Evolutionary conservation across 2,113 vertebrate species (phyloP).

Genomic region (Nerophis ophidion): DNA sequence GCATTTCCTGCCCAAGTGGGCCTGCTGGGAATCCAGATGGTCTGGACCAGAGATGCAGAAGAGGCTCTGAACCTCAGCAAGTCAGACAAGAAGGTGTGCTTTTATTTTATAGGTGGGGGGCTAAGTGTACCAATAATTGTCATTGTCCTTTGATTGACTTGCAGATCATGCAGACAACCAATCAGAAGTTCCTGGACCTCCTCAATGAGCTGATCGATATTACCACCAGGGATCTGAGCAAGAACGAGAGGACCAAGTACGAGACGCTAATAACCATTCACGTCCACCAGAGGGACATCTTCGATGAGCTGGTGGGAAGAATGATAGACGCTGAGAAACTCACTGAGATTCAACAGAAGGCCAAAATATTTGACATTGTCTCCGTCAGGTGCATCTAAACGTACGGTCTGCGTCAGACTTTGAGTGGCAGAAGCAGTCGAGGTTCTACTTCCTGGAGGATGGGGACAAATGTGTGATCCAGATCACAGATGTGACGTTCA

Average conservation of each 20-base stretch:
- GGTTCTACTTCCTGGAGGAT: conserved; percentile 85
- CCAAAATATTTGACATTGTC: conserved; percentile 60
- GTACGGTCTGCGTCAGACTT: conserved; percentile 75
- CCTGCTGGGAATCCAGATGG: conserved; percentile 82
- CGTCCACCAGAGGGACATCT: conserved; percentile 86
- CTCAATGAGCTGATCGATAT: conserved; percentile 78
- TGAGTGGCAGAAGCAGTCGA: conserved; percentile 86
- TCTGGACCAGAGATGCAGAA: conserved; percentile 85
- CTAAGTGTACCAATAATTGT: neutral
- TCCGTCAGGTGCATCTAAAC: conserved; percentile 82
- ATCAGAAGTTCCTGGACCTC: conserved; percentile 78
- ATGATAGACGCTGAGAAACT: conserved; percentile 26
- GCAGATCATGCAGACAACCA: conserved; percentile 76
- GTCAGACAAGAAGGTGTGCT: conserved; percentile 75
- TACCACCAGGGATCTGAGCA: conserved; percentile 77
- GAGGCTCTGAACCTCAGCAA: conserved; percentile 79
- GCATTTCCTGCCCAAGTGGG: conserved; percentile 69
- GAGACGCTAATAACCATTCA: conserved; percentile 87
- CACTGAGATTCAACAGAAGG: conserved; percentile 55
- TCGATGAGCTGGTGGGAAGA: conserved; percentile 84
- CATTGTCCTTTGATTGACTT: neutral
- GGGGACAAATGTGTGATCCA: conserved; percentile 74
- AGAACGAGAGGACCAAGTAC: conserved; percentile 82
- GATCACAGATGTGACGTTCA: conserved; percentile 84
- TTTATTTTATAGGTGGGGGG: conserved; percentile 3